Base-by-base conservation (phyloP, 2,797 vertebrate genomes). In the Microchirus variegatus region DNA sequence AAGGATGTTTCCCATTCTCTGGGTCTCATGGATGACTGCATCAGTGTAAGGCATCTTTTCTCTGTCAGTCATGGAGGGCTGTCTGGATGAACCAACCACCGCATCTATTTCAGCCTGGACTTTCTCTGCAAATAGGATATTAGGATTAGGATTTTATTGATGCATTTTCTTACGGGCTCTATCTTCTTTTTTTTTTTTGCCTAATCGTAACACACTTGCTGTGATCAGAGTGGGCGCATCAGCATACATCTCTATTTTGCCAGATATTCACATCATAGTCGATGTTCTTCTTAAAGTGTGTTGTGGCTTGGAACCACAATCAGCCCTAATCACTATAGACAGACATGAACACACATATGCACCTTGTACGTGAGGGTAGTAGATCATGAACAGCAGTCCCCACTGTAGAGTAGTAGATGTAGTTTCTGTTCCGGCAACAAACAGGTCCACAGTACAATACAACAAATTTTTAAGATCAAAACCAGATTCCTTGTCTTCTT, bases 311-410 rank as follows among this genome's bases (percentile, higher is more conserved):
- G 31, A 31, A 6, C 31, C 31, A 31, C 31, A 31, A 31, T 31
- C 31, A 31, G 31, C 31, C 31, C 31, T 3, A 31, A 31, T 31
- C 31, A 31, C 31, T 31, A 31, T 31, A 31, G 31, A 31, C 6
- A 31, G 31, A 2, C 3, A 49, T 22, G 17, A 19, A 76, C 19
- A 47, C 22, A 46, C 3, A 35, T 37, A 71, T 53, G 40, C 55
- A 87, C 85, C 92, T 91, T 97, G 95, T 41, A 95, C 89, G 50
- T 95, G 88, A 2, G 94, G 95, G 49, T 95, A 14, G 1, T 70
- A 4, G 17, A 91, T 90, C 94, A 96, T 93, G 22, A 89, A 96
- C 0, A 96, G 75, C 49, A 97, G 59, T 6, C 71, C 94, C 95
- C 95, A 97, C 53, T 79, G 86, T 31, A 97, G 44, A 0, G 94